Conservation (phyloP, 2,888 invertebrate species). For the Stramonita haemastoma region DNA sequence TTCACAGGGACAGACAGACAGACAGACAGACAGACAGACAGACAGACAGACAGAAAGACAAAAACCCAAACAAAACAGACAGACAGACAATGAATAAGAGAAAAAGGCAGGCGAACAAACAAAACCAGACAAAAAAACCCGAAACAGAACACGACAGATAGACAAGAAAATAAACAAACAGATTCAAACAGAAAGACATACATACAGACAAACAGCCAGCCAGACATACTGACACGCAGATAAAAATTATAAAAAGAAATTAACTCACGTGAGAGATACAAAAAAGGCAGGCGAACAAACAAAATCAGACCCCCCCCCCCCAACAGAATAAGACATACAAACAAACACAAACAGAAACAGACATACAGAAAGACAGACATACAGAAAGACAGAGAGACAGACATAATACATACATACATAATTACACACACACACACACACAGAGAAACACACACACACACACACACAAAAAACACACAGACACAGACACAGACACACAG, state of each 20-base stretch:
- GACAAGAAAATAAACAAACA: not conserved
- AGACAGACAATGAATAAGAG: not conserved
- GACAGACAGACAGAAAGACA: not conserved
- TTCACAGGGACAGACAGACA: not conserved
- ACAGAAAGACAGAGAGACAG: no score
- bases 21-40: not conserved
- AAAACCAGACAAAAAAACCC: not conserved
- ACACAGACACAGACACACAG: no score
- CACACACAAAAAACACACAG: not conserved
- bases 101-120: not conserved
- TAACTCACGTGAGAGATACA: constrained; percentile 57
- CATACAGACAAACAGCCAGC: not conserved
- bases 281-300: no score
- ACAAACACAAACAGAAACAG: not conserved
- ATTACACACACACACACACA: constrained; percentile 34
- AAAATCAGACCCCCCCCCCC: constrained; percentile 78
- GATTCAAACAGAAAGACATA: not conserved
- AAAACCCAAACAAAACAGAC: not conserved
- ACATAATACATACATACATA: not conserved
- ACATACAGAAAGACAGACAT: no score
- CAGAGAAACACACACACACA: not conserved
- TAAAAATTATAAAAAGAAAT: not conserved
- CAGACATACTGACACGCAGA: not conserved
- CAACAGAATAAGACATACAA: constrained; percentile 79
- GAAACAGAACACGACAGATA: not conserved